Evolutionary conservation across 2,797 vertebrate species (phyloP).

Genomic region (Cynopterus sphinx): DNA sequence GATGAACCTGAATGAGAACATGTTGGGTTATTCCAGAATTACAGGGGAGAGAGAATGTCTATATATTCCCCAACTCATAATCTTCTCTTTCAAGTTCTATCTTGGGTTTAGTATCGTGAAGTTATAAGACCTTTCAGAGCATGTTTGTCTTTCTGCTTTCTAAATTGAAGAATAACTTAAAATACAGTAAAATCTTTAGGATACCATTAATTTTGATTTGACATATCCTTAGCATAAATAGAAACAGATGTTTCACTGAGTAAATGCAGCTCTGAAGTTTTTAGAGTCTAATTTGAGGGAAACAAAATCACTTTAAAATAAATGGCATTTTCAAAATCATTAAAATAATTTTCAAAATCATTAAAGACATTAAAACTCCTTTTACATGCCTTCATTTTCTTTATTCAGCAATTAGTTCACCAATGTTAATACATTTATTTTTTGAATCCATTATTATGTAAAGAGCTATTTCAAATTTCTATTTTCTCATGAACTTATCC

Average conservation of each 20-base stretch:
- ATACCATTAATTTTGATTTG: background rate
- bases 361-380: background rate
- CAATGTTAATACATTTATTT: background rate
- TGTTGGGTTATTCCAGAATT: background rate
- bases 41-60: background rate
- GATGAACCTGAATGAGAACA: background rate
- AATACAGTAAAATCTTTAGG: background rate
- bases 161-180: background rate
- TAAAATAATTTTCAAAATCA: slow-evolving; percentile 26
- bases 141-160: background rate
- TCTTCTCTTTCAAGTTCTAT: background rate
- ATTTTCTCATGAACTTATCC: slow-evolving; percentile 59
- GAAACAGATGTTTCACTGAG: background rate
- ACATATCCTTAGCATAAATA: background rate
- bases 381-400: slow-evolving; percentile 25
- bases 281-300: background rate
- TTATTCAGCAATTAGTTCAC: slow-evolving; percentile 5
- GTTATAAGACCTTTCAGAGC: background rate
- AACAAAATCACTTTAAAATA: background rate
- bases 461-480: slow-evolving; percentile 50
- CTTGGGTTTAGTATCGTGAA: background rate
- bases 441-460: slow-evolving; percentile 33
- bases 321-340: slow-evolving; percentile 28
- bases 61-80: background rate
- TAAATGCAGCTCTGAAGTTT: background rate